phyloP scores from a whole-genome alignment of 92 coral and sea anemone genomes.

The Palythoa grandiflora region DNA sequence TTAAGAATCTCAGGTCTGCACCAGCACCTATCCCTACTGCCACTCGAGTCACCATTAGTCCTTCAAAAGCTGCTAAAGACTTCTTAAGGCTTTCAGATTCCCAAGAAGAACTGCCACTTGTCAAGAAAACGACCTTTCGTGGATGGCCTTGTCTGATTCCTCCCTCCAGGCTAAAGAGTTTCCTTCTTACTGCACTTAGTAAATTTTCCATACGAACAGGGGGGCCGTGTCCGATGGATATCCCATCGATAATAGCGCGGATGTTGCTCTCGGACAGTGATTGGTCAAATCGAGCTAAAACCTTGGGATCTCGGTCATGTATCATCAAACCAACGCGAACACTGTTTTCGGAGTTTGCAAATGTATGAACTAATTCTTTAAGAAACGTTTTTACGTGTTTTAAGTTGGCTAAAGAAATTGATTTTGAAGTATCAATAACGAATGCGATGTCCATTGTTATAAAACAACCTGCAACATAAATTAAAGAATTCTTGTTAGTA shows the following conservation, averaged over 20 bases:
- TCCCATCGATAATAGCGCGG: constrained; percentile 17
- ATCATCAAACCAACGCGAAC: constrained; percentile 52
- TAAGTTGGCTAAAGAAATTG: constrained; percentile 44
- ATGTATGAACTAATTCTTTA: constrained; percentile 30
- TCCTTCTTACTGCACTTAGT: constrained; percentile 19
- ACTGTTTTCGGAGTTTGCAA: constrained; percentile 64
- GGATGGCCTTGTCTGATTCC: constrained; percentile 83
- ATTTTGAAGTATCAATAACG: constrained; percentile 71
- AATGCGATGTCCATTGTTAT: constrained; percentile 73
- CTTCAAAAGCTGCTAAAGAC: constrained; percentile 43
- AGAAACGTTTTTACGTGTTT: constrained; percentile 51
- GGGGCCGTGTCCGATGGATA: constrained; percentile 20
- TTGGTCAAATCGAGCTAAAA: constrained; percentile 17
- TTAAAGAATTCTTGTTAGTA: neutral
- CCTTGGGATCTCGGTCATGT: constrained; percentile 7
- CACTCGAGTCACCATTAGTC: constrained; percentile 45
- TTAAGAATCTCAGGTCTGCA: constrained; percentile 25
- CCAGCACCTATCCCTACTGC: constrained; percentile 44
- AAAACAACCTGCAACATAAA: constrained; percentile 57
- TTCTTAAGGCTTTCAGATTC: constrained; percentile 43
- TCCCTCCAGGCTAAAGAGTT: constrained; percentile 75
- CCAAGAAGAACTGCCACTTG: constrained; percentile 56
- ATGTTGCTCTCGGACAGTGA: constrained; percentile 4
- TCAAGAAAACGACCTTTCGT: constrained; percentile 62
- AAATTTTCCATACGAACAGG: constrained; percentile 8